Evolutionary conservation across 2,888 invertebrate genomes (phyloP).

Genomic region (Lasioglossum figueresi): DNA sequence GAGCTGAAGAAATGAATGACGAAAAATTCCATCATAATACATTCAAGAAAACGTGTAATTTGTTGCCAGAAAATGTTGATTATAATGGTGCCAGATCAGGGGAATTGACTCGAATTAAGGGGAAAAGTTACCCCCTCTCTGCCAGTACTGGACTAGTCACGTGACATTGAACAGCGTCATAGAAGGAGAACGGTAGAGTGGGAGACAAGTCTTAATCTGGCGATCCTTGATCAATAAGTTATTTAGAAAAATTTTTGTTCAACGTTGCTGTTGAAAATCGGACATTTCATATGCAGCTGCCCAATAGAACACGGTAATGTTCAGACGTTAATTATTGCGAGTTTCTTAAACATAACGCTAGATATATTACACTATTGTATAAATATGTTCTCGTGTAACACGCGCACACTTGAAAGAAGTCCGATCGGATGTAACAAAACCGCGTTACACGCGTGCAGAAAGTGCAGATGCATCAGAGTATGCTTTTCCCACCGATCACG

Average conservation of each 20-base stretch:
- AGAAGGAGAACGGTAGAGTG: too few species aligned
- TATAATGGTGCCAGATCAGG: too few species aligned
- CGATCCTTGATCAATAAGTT: not conserved
- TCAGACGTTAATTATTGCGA: not conserved
- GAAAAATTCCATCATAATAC: not conserved
- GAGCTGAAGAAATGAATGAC: not conserved
- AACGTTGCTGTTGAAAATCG: not conserved
- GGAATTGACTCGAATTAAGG: too few species aligned
- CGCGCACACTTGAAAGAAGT: slow-evolving; percentile 3
- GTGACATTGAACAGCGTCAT: too few species aligned
- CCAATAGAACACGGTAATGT: slow-evolving; percentile 17
- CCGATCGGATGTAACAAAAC: slow-evolving; percentile 3
- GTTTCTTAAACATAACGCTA: not conserved
- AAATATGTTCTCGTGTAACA: not conserved
- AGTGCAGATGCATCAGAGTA: not conserved
- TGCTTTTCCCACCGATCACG: not conserved
- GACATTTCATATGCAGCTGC: not conserved
- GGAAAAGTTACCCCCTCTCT: too few species aligned
- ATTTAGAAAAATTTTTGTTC: not conserved
- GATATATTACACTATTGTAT: slow-evolving; percentile 18
- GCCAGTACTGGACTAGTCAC: too few species aligned
- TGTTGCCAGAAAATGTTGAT: too few species aligned
- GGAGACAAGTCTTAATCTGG: too few species aligned
- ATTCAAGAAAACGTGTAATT: not conserved
- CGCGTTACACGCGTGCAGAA: not conserved